A percentile compares a stretch with the other conserved stretches of the same genome.
phyloP scores from a whole-genome alignment of 2,113 vertebrate genomes.

The Ardeotis arabs region DNA sequence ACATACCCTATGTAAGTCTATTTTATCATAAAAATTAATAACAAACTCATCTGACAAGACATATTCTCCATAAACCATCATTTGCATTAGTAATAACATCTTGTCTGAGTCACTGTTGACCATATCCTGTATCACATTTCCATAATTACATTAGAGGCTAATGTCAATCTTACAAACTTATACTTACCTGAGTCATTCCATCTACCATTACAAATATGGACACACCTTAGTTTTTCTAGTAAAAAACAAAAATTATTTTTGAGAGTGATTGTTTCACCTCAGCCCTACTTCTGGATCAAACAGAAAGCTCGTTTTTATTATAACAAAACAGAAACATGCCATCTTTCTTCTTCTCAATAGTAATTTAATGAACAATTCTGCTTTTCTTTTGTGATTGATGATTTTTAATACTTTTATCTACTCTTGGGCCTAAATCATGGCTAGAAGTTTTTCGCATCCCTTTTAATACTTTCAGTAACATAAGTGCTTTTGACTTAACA shows the following conservation, averaged over 20 bases:
- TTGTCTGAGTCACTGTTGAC: conserved; percentile 1
- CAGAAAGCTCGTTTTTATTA: neutral
- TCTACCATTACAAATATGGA: neutral
- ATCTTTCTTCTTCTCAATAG: neutral
- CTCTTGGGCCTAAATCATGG: neutral
- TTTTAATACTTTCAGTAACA: conserved; percentile 17
- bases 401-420: conserved; percentile 32
- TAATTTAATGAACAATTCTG: neutral
- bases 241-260: neutral
- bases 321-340: neutral
- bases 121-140: neutral
- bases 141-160: neutral
- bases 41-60: neutral
- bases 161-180: neutral
- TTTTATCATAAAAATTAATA: neutral
- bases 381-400: neutral
- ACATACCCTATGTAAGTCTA: neutral
- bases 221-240: neutral
- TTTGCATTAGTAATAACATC: conserved; percentile 5
- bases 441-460: neutral
- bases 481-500: conserved; percentile 43
- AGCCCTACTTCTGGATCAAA: neutral
- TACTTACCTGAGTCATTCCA: conserved; percentile 1
- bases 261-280: neutral
- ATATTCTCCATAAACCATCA: neutral